phyloP scores from a whole-genome alignment of 2,888 invertebrate genomes.

The Apoda limacodes region DNA sequence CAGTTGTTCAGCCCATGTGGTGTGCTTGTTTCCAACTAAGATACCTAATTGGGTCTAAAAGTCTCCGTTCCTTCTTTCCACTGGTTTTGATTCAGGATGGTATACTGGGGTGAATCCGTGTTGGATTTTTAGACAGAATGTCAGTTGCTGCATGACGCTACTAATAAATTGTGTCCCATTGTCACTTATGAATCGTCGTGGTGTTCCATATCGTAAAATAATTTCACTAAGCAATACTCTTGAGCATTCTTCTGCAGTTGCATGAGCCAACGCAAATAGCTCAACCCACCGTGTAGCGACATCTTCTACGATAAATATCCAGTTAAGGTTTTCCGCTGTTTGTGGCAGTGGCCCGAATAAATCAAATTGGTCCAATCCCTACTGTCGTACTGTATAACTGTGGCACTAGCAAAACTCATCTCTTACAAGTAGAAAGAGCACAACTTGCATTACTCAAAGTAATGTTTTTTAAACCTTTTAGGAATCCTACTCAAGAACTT shows the following conservation, averaged over 20 bases:
- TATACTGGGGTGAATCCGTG: conserved; percentile 15
- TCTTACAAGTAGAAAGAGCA: no score
- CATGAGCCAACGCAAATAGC: conserved; percentile 19
- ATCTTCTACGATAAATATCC: conserved; percentile 25
- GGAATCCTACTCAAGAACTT: no score
- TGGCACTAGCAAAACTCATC: no score
- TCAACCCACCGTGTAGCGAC: conserved; percentile 22
- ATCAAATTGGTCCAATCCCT: no score
- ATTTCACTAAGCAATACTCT: conserved; percentile 17
- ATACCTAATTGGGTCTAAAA: conserved; percentile 25
- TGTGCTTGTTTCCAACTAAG: conserved; percentile 15
- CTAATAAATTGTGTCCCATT: conserved; percentile 24
- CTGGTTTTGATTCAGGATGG: conserved; percentile 24
- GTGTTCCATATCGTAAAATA: conserved; percentile 26
- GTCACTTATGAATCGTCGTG: conserved; percentile 28
- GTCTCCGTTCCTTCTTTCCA: conserved; percentile 26
- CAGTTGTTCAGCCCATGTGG: conserved; percentile 7
- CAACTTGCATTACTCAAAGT: no score
- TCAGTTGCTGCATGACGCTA: conserved; percentile 19
- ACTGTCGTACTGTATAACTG: no score
- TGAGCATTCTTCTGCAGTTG: conserved; percentile 19
- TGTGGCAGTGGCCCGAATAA: conserved; percentile 23
- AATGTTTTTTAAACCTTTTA: no score
- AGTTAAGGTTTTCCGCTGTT: conserved; percentile 13
- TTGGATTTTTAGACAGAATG: conserved; percentile 8